phyloP scores from a whole-genome alignment of 1,140 invertebrate species.

The Eubasilissa regina region DNA sequence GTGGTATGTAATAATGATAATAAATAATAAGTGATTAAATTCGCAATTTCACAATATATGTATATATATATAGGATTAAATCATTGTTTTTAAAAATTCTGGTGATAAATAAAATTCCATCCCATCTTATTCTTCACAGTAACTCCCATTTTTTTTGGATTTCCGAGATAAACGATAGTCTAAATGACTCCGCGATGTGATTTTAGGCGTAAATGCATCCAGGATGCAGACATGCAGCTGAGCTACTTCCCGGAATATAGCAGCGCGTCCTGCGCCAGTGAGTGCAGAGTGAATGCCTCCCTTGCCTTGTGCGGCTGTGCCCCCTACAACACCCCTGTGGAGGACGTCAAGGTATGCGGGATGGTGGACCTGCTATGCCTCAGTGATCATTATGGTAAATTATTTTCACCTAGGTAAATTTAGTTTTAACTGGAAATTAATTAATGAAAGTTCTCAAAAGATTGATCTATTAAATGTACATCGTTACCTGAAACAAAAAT shows the following conservation, averaged over 20 bases:
- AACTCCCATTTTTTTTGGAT: no score
- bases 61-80: no score
- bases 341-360: conserved; percentile 32
- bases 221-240: conserved; percentile 26
- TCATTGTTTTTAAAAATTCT: no score
- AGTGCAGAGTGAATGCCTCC: conserved; percentile 46
- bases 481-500: no score
- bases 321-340: conserved; percentile 43
- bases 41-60: no score
- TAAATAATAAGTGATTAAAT: no score
- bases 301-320: conserved; percentile 41
- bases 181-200: no score
- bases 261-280: conserved; percentile 30
- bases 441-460: neutral
- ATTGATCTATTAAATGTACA: no score
- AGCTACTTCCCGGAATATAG: conserved; percentile 40
- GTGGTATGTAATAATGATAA: no score
- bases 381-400: conserved; percentile 35
- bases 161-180: no score
- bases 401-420: neutral
- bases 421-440: neutral
- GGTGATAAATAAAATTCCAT: no score
- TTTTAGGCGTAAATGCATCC: conserved; percentile 31
- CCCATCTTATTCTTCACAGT: no score
- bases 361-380: conserved; percentile 38